Evolutionary conservation across 53 echinoderm and acorn worm genomes (phyloP).

Genomic region (Pentamera pediparva): DNA sequence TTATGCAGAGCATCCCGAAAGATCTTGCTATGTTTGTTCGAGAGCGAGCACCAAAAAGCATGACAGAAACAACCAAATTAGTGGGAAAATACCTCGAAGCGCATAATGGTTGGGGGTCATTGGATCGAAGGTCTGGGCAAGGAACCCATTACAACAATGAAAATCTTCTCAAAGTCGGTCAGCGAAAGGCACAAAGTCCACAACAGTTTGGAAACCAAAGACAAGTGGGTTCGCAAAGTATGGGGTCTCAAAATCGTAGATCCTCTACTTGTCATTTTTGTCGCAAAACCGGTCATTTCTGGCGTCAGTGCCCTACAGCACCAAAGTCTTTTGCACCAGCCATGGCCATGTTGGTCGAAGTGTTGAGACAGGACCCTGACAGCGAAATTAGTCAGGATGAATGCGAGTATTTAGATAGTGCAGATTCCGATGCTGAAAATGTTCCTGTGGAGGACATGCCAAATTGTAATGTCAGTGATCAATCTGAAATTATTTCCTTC

Average conservation of each 20-base stretch:
- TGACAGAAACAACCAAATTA: not conserved
- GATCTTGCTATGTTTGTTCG: constrained; percentile 17
- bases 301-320: not conserved
- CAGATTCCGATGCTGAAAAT: not conserved
- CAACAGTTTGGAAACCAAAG: not conserved
- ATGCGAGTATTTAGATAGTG: too few species aligned
- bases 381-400: not conserved
- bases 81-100: constrained; percentile 29
- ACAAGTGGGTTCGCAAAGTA: not conserved
- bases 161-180: not conserved
- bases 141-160: too few species aligned
- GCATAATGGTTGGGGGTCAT: constrained; percentile 21
- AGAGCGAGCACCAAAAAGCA: constrained; percentile 6
- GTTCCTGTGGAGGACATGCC: not conserved
- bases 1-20: not conserved
- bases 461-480: not conserved
- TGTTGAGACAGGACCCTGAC: not conserved
- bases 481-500: not conserved
- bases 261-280: not conserved
- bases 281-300: not conserved
- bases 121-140: not conserved
- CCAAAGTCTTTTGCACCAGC: not conserved
- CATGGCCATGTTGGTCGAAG: not conserved
- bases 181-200: not conserved
- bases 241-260: not conserved